Evolutionary conservation across 2,113 vertebrate genomes (phyloP).

Genomic region (Parotia lawesii): DNA sequence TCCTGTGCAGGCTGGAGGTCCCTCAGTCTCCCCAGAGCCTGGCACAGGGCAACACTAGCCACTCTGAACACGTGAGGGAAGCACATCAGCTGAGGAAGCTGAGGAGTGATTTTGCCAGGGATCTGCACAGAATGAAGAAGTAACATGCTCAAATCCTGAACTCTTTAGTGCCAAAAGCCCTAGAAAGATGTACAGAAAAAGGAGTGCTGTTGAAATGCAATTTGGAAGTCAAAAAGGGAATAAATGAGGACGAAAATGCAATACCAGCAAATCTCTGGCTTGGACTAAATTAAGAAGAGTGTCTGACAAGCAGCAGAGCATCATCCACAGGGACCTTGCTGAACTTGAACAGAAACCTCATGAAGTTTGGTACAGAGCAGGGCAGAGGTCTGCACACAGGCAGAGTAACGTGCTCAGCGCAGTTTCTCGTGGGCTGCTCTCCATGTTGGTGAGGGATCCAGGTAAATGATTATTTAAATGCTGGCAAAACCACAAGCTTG

Average conservation of each 20-base stretch:
- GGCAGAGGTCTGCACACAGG: neutral
- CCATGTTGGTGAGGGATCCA: accelerated
- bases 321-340: neutral
- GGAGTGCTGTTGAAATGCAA: neutral
- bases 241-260: neutral
- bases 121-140: neutral
- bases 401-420: neutral
- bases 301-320: neutral
- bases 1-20: neutral
- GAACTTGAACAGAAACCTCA: neutral
- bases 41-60: accelerated
- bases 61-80: neutral
- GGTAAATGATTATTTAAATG: neutral
- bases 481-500: neutral
- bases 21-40: too few species aligned
- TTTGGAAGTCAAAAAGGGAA: neutral
- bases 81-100: neutral
- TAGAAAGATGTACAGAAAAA: neutral
- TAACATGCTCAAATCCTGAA: neutral
- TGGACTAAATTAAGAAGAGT: neutral
- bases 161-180: neutral
- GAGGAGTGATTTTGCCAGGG: neutral
- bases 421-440: neutral
- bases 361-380: neutral
- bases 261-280: neutral